Base-by-base conservation (phyloP, 1,140 invertebrate species). In the Cydia pomonella region DNA sequence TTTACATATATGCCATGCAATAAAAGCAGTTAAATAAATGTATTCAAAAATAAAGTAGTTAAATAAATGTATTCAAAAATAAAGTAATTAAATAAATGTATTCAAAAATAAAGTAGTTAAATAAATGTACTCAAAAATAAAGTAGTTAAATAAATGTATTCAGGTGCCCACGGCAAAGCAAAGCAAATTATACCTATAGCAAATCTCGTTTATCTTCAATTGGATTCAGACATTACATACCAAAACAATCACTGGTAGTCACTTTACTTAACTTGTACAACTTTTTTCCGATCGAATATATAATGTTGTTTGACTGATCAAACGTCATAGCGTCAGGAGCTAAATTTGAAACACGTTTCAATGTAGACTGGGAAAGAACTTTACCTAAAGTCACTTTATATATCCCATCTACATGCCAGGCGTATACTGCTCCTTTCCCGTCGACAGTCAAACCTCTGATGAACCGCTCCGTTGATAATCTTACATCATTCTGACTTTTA, bases 321-420 rank as follows among this genome's bases (percentile, higher is more conserved):
- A 93, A 93, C 1, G 85, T 85, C 64, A 93, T 74, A 1, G 86
- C 86, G 1, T 85, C 87, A 13, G 92, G 85, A 6, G 44, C 44
- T 25, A 92, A 74, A 25, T 86, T 74, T 10, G 83, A 84, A 0
- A 90, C 77, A 73, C 80, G 90, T 0, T 77, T 80, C 18, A 92
- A 23, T 7, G n/a, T 81, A n/a, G 89, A 88, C 29, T 87, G 72
- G 0, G 73, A 10, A 12, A 90, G 72, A 29, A 82, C 83, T 13
- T 77, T 80, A 16, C 77, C 80, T 25, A 91, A 77, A 73, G 80
- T 59, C 1, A 92, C 82, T 82, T 83, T 89, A 47, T 91, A 92
- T n/a, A 92, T 83, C 23, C 82, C 86, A 74, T 92, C 91, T 12
- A 92, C 33, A 90, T 88, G 90, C 90, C 89, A 92, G 12, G 84